Conservation (phyloP, 2,888 invertebrate species). For the Drosophila kanekoi region DNA sequence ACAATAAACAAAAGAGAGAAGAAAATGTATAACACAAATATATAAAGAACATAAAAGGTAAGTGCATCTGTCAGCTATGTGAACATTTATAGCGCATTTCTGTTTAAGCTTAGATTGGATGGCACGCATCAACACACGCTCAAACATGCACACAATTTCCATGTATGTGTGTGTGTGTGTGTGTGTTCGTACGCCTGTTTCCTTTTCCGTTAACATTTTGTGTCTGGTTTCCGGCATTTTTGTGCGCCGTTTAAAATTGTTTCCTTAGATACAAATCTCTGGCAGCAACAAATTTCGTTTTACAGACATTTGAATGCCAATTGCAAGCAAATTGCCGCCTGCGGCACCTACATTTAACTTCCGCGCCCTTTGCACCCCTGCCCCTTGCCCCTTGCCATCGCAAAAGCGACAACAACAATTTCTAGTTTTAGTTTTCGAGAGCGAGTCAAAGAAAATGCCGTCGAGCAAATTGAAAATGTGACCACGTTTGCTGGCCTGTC, state of each 20-base stretch:
- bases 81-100: neutral
- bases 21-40: too few relatives aligned
- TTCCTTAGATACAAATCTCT: slow-evolving; percentile 75
- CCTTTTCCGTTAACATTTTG: slow-evolving; percentile 79
- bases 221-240: slow-evolving; percentile 81
- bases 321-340: slow-evolving; percentile 75
- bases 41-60: neutral
- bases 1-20: too few relatives aligned
- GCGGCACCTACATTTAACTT: slow-evolving; percentile 64
- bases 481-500: slow-evolving; percentile 14
- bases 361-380: slow-evolving; percentile 8
- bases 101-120: slow-evolving; percentile 1
- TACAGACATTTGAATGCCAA: slow-evolving; percentile 70
- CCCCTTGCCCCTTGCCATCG: neutral
- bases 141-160: slow-evolving; percentile 20
- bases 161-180: slow-evolving; percentile 21
- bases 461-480: slow-evolving; percentile 42
- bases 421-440: slow-evolving; percentile 16
- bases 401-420: slow-evolving; percentile 11
- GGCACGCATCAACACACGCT: slow-evolving; percentile 7
- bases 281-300: slow-evolving; percentile 47
- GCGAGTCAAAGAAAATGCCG: slow-evolving; percentile 23
- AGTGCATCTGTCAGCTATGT: neutral
- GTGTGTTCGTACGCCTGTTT: slow-evolving; percentile 63
- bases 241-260: slow-evolving; percentile 78